These are phyloP conservation scores for Polypedilum pembai DNA, from an alignment of 1,140 invertebrate genomes.

Conservation along the genomic window DNA sequence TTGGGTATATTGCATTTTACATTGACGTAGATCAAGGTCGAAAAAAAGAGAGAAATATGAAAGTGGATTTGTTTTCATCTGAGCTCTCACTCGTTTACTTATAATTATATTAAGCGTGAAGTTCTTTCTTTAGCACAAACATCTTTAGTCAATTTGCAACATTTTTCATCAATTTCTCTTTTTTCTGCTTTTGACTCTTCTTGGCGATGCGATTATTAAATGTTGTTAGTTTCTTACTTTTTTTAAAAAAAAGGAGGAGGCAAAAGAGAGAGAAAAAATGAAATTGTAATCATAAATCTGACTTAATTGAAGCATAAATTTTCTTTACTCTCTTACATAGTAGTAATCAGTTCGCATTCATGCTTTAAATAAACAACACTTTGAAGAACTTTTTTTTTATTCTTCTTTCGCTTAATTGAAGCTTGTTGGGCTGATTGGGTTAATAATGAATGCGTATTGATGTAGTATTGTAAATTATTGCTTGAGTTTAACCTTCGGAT, in stretches of 20 bases:
- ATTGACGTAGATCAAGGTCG: slow-evolving; percentile 22
- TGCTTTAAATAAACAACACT: too few relatives aligned
- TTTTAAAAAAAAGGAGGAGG: too few relatives aligned
- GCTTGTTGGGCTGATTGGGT: too few relatives aligned
- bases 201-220: too few relatives aligned
- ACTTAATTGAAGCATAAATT: slow-evolving; percentile 19
- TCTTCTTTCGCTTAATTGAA: too few relatives aligned
- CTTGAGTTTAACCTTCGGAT: too few relatives aligned
- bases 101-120: slow-evolving; percentile 18
- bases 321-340: not conserved
- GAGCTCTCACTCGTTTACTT: not conserved
- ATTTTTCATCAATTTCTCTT: slow-evolving; percentile 4
- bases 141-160: not conserved
- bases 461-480: too few relatives aligned
- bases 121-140: not conserved
- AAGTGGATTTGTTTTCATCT: not conserved
- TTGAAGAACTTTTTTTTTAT: too few relatives aligned
- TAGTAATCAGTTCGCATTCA: too few relatives aligned
- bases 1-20: slow-evolving; percentile 13
- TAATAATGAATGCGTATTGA: too few relatives aligned
- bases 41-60: not conserved
- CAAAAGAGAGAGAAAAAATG: not conserved
- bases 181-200: too few relatives aligned
- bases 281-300: slow-evolving; percentile 4
- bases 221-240: too few relatives aligned